Evolutionary conservation across 2,797 vertebrate genomes (phyloP).

Genomic region (Toxotes lorentzi): DNA sequence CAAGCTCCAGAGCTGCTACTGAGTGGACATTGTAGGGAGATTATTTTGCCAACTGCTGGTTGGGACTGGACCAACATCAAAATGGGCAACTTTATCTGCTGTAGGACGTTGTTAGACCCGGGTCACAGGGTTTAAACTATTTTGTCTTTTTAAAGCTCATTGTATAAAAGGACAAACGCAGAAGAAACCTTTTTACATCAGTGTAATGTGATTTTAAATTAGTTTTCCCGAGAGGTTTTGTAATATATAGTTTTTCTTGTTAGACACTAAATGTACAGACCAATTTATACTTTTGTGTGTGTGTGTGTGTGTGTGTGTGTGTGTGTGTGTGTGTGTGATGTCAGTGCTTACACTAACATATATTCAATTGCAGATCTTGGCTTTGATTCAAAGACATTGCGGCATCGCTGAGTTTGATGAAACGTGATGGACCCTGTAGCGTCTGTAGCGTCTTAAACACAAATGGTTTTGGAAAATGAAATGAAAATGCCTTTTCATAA

Average conservation of each 20-base stretch:
- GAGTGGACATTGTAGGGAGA: not conserved
- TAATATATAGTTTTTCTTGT: not conserved
- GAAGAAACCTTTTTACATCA: not conserved
- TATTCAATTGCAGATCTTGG: constrained; percentile 12
- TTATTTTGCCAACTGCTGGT: not conserved
- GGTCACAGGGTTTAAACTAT: not conserved
- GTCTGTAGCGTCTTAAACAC: constrained; percentile 47
- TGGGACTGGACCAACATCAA: not conserved
- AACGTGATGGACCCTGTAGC: constrained; percentile 47
- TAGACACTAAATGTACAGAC: not conserved
- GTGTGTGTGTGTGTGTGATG: not conserved
- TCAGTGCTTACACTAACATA: not conserved
- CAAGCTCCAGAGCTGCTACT: not conserved
- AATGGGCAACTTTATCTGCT: not conserved
- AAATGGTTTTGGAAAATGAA: constrained; percentile 70
- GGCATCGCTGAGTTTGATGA: constrained; percentile 46
- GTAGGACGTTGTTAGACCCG: not conserved
- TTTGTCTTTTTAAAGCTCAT: not conserved
- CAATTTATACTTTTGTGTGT: not conserved
- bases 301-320: not conserved
- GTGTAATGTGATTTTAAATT: constrained; percentile 11
- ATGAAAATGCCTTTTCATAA: constrained; percentile 66
- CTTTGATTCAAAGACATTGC: constrained; percentile 40
- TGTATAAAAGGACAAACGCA: not conserved
- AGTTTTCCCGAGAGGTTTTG: constrained; percentile 5